phyloP scores from a whole-genome alignment of 2,888 invertebrate genomes.

The Athalia circularis region DNA sequence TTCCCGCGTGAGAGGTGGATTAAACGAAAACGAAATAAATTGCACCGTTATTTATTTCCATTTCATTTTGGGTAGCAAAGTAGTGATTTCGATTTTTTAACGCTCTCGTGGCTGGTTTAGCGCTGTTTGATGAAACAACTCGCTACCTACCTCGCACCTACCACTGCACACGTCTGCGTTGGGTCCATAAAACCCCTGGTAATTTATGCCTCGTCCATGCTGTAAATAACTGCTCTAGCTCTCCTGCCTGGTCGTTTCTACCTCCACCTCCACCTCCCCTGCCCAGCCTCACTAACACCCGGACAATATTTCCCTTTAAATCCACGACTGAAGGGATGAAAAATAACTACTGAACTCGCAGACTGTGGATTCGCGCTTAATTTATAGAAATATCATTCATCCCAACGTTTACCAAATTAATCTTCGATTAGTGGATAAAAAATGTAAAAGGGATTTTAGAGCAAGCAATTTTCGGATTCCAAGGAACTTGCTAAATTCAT shows the following conservation, averaged over 20 bases:
- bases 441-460: too few relatives aligned
- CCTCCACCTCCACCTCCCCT: background rate
- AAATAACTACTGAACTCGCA: background rate
- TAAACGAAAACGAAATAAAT: slow-evolving; percentile 43
- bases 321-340: background rate
- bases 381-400: background rate
- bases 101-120: slow-evolving; percentile 10
- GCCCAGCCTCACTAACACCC: slow-evolving; percentile 5
- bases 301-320: slow-evolving; percentile 14
- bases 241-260: slow-evolving; percentile 2
- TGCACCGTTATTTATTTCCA: slow-evolving; percentile 41
- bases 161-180: slow-evolving; percentile 20
- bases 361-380: too few relatives aligned
- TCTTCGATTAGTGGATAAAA: too few relatives aligned
- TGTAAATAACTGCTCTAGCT: slow-evolving; percentile 39
- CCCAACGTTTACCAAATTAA: too few relatives aligned
- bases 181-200: slow-evolving; percentile 37
- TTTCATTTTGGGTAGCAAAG: slow-evolving; percentile 39
- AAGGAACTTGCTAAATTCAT: background rate
- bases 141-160: background rate
- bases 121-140: slow-evolving; percentile 42
- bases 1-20: slow-evolving; percentile 26
- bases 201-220: slow-evolving; percentile 42
- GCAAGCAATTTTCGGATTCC: background rate
- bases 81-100: slow-evolving; percentile 40